These are phyloP conservation scores for Mythimna ferrago DNA, from an alignment of 2,888 invertebrate species.

Conservation along the genomic window DNA sequence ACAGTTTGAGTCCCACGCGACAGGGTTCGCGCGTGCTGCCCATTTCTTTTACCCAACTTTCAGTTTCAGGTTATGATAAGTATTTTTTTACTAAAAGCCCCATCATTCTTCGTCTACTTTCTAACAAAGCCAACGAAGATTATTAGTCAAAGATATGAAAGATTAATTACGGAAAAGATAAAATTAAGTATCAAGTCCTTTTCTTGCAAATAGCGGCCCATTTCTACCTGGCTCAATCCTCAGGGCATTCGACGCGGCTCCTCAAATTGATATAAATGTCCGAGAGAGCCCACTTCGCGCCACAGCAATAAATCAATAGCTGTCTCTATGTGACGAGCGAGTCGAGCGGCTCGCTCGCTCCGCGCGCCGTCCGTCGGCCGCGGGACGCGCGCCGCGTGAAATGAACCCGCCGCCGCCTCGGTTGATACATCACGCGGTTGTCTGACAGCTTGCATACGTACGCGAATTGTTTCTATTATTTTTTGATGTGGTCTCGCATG, in stretches of 20 bases:
- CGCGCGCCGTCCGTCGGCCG: slow-evolving; percentile 43
- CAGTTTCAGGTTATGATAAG: slow-evolving; percentile 10
- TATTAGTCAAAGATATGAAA: slow-evolving; percentile 17
- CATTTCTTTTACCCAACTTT: slow-evolving; percentile 14
- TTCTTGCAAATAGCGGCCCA: slow-evolving; percentile 29
- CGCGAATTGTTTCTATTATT: slow-evolving; percentile 49
- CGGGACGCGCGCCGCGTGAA: slow-evolving; percentile 60
- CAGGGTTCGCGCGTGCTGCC: slow-evolving; percentile 10
- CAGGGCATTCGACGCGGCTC: slow-evolving; percentile 33
- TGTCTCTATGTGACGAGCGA: slow-evolving; percentile 40
- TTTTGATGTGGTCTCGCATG: slow-evolving; percentile 31
- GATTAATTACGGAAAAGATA: slow-evolving; percentile 23
- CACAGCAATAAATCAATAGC: slow-evolving; percentile 59
- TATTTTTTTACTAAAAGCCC: slow-evolving; percentile 19
- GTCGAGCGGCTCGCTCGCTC: slow-evolving; percentile 28
- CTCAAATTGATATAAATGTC: slow-evolving; percentile 64
- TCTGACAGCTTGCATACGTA: slow-evolving; percentile 39
- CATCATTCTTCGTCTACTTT: slow-evolving; percentile 24
- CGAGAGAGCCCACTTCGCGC: slow-evolving; percentile 32
- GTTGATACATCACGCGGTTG: slow-evolving; percentile 49
- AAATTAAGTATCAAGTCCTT: slow-evolving; percentile 5
- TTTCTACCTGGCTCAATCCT: slow-evolving; percentile 33
- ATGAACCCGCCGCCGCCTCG: slow-evolving; percentile 53
- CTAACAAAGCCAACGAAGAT: slow-evolving; percentile 5
- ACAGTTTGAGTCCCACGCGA: slow-evolving; percentile 20